These are phyloP conservation scores for Diarsia mendica DNA, from an alignment of 2,888 invertebrate species.

Conservation along the genomic window DNA sequence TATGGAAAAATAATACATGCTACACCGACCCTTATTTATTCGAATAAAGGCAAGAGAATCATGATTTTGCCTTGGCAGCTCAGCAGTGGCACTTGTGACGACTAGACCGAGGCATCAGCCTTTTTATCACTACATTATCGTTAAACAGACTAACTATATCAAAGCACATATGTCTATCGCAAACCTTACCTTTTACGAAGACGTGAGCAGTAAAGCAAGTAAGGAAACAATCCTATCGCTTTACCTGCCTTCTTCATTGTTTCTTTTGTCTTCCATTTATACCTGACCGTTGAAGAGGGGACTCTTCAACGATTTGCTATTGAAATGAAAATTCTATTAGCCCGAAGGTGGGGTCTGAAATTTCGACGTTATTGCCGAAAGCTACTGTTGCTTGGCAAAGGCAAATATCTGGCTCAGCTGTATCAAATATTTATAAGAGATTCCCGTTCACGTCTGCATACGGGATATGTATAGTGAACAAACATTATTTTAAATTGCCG, in stretches of 20 bases:
- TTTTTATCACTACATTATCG: constrained; percentile 19
- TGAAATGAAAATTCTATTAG: constrained; percentile 82
- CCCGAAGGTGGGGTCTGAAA: constrained; percentile 70
- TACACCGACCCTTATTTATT: too few species aligned
- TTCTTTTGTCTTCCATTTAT: constrained; percentile 63
- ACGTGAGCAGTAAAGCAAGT: constrained; percentile 55
- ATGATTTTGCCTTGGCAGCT: too few species aligned
- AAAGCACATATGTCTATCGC: constrained; percentile 36
- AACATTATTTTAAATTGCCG: constrained; percentile 76
- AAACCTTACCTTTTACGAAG: constrained; percentile 37
- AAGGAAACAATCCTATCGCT: constrained; percentile 59
- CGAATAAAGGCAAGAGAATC: too few species aligned
- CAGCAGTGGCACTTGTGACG: too few species aligned
- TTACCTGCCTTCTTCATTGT: constrained; percentile 50
- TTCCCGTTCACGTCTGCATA: constrained; percentile 77
- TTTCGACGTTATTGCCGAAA: constrained; percentile 75
- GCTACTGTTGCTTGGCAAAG: constrained; percentile 69
- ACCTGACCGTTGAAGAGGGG: constrained; percentile 55
- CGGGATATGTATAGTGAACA: constrained; percentile 73
- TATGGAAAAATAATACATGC: too few species aligned
- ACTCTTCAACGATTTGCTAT: constrained; percentile 73
- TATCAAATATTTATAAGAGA: constrained; percentile 86
- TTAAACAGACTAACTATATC: constrained; percentile 27
- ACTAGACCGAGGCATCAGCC: too few species aligned
- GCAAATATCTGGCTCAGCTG: constrained; percentile 79